Evolutionary conservation across 1,140 invertebrate species (phyloP).

Genomic region (Oppia nitens): DNA sequence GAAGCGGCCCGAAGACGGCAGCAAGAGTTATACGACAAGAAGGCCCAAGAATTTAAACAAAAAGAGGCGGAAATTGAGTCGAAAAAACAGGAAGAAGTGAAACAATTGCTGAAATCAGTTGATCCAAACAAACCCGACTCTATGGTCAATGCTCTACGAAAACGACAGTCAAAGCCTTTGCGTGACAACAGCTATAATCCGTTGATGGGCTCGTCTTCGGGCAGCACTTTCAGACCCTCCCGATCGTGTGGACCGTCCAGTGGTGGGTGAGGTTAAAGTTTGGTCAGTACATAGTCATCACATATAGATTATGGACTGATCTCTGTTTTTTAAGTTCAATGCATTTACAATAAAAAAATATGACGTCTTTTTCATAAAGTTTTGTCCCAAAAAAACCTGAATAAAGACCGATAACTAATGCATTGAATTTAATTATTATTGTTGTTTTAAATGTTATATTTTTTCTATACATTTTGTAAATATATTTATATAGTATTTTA

Average conservation of each 20-base stretch:
- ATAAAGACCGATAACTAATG: not conserved
- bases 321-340: not conserved
- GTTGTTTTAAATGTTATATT: too few relatives aligned
- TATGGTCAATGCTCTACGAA: not conserved
- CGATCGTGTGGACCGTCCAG: constrained; percentile 4
- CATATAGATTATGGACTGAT: not conserved
- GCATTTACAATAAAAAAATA: not conserved
- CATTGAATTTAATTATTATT: too few relatives aligned
- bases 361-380: not conserved
- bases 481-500: too few relatives aligned
- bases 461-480: too few relatives aligned
- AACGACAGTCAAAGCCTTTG: not conserved
- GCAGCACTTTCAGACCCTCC: constrained; percentile 1
- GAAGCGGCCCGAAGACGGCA: constrained; percentile 3
- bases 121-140: not conserved
- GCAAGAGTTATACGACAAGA: constrained; percentile 3
- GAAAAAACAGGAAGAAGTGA: not conserved
- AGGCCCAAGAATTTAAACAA: not conserved
- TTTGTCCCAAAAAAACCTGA: not conserved
- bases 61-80: constrained; percentile 2
- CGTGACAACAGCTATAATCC: constrained; percentile 1
- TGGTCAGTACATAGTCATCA: not conserved
- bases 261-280: constrained; percentile 9
- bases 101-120: too few relatives aligned
- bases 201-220: not conserved